A percentile compares a stretch with the other conserved stretches of the same genome.
phyloP scores from a whole-genome alignment of 2,888 invertebrate species.

The Rhodophaea formosa region DNA sequence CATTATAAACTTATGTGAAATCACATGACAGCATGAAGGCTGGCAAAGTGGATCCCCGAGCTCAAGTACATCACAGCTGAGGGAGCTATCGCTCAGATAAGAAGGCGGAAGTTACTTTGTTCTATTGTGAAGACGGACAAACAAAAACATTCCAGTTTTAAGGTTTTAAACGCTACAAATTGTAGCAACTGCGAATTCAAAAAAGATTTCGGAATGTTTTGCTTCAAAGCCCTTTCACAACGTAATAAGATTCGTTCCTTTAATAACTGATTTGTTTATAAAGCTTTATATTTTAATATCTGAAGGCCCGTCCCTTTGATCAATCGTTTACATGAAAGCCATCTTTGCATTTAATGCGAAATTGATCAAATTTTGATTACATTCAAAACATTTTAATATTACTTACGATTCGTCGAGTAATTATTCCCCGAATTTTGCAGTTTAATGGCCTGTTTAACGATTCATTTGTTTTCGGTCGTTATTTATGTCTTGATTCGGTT shows the following conservation, averaged over 20 bases:
- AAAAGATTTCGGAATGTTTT: neutral
- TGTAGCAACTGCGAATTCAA: neutral
- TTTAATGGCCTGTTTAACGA: neutral
- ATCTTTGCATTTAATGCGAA: neutral
- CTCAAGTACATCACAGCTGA: too few relatives aligned
- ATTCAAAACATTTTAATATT: neutral
- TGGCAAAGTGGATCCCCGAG: too few relatives aligned
- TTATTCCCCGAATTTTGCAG: neutral
- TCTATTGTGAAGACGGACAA: too few relatives aligned
- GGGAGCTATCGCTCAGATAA: too few relatives aligned
- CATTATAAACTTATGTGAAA: too few relatives aligned
- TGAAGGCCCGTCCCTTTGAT: neutral
- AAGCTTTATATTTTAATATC: neutral
- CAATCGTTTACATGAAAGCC: neutral
- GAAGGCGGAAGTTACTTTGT: too few relatives aligned
- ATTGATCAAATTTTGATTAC: conserved; percentile 6
- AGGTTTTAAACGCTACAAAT: too few relatives aligned
- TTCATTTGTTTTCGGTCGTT: neutral
- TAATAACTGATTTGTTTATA: neutral
- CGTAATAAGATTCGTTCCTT: neutral
- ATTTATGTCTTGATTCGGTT: too few relatives aligned
- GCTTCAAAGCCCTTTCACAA: neutral
- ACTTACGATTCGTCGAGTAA: neutral
- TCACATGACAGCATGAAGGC: too few relatives aligned
- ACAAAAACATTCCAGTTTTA: too few relatives aligned